Conservation (phyloP, 37 sponge, comb jelly and placozoan species). For the Tethya wilhelma region DNA sequence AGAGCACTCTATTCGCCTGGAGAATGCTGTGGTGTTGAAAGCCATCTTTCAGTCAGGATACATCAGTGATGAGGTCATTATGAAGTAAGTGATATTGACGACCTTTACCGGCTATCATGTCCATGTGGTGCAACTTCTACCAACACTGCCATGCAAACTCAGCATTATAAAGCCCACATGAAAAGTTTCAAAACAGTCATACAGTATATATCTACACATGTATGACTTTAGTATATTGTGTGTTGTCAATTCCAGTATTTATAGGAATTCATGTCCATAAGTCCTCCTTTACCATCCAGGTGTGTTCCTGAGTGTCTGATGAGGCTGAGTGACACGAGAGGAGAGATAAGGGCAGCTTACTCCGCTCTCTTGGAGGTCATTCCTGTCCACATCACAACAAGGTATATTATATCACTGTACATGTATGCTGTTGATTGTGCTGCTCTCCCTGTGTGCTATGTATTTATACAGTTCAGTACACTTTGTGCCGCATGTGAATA, state of each 20-base stretch:
- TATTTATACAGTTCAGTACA: no score
- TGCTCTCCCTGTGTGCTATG: no score
- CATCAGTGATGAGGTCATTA: slow-evolving; percentile 58
- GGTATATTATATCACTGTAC: slow-evolving; percentile 25
- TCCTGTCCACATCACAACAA: slow-evolving; percentile 73
- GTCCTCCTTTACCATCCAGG: slow-evolving; percentile 23
- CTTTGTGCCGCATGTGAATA: no score
- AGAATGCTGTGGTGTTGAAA: slow-evolving; percentile 77
- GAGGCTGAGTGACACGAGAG: slow-evolving; percentile 79
- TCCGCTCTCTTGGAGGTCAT: slow-evolving; percentile 82
- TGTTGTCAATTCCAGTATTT: neutral
- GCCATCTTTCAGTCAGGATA: slow-evolving; percentile 58
- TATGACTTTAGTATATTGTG: neutral
- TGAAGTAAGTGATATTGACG: slow-evolving; percentile 34
- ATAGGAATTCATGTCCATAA: neutral
- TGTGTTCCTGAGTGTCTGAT: slow-evolving; percentile 82
- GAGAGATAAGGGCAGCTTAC: slow-evolving; percentile 87
- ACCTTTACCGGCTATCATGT: neutral
- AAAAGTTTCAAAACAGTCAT: no score
- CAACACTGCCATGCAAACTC: neutral
- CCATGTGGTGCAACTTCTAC: slow-evolving; percentile 1
- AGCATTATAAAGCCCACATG: no score
- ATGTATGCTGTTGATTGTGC: no score
- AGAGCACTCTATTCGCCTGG: slow-evolving; percentile 79
- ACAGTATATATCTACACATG: neutral